These are phyloP conservation scores for Cyanistes caeruleus DNA, from an alignment of 2,113 vertebrate species.

Conservation along the genomic window DNA sequence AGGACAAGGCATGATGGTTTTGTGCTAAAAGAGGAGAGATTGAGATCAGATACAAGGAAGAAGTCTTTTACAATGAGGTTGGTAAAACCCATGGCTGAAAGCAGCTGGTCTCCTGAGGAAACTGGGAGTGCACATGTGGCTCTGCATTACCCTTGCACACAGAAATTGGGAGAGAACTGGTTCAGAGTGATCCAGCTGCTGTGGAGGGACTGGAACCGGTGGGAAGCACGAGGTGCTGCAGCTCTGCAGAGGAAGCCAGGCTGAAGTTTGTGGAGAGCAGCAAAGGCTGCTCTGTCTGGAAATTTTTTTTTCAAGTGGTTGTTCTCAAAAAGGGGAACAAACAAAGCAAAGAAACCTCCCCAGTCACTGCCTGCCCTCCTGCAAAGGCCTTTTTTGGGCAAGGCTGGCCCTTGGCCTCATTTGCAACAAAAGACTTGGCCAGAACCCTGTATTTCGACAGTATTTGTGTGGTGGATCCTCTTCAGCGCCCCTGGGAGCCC, in stretches of 20 bases:
- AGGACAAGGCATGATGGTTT: not conserved
- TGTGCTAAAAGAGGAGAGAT: not conserved
- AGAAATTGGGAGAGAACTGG: not conserved
- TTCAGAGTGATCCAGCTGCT: not conserved
- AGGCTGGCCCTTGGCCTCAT: not conserved
- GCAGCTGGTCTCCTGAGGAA: not conserved
- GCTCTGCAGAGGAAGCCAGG: not conserved
- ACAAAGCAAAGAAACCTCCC: not conserved
- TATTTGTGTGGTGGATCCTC: not conserved
- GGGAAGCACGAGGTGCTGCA: not conserved
- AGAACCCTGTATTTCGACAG: not conserved
- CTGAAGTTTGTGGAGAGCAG: not conserved
- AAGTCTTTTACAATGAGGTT: not conserved
- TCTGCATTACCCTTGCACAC: not conserved
- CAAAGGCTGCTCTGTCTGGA: not conserved
- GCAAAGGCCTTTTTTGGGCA: conserved; percentile 34
- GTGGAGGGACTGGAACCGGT: not conserved
- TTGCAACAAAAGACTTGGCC: not conserved
- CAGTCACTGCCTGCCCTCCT: not conserved
- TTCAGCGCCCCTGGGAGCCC: not conserved
- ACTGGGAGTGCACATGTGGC: not conserved
- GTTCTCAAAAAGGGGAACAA: conserved; percentile 61
- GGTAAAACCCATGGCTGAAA: not conserved
- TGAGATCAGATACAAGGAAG: not conserved
- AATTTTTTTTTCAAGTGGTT: not conserved